Evolutionary conservation across 2,888 invertebrate genomes (phyloP), one percentile per base, ranked within the genome.

Genomic region (Thecocarcelia acutangulata): DNA sequence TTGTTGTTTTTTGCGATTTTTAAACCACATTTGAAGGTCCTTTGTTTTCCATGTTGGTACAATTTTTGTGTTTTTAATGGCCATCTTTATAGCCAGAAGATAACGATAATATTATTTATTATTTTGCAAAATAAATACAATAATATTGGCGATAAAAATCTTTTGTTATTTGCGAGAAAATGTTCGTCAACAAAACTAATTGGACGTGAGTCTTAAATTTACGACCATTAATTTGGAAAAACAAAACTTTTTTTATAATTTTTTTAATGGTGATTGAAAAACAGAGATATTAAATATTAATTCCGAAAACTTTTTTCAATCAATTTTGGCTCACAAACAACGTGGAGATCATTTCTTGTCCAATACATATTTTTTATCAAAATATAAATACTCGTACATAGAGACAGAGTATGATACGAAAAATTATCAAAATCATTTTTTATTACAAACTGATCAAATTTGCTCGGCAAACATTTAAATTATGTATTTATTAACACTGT

Each of bases 81-180:
- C 17, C 69, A 78, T 78, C 77, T 74, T 78, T 74, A 59, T 74
- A 46, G 63, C 11, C 44, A 13, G 58, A 3, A 73, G 82, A 82
- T 78, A 82, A 74, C 63, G 70, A 17, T 72, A 68, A 81, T 56
- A 64, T 66, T 78, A 72, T 66, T 78, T 78, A 78, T 72, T 66
- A 59, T 78, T 50, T 52, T 37, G 42, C 28, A 58, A 59, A 68
- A 76, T 68, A 76, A 68, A 61, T 54, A 52, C 44, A 52, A 68
- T 28, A 68, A 28, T 68, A 76, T 61, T 24, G 37, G 42, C 21
- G 68, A 76, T 68, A 68, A 59, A 37, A 52, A 76, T 68, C 68
- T 52, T 11, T 5, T 33, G 5, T 33, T 58, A 17, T 28, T 33
- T 44, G 15, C 4, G n/a, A 46, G 54, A 44, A 48, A 48, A 70